phyloP scores from a whole-genome alignment of 2,888 invertebrate genomes.

The Bruchidius siliquastri region DNA sequence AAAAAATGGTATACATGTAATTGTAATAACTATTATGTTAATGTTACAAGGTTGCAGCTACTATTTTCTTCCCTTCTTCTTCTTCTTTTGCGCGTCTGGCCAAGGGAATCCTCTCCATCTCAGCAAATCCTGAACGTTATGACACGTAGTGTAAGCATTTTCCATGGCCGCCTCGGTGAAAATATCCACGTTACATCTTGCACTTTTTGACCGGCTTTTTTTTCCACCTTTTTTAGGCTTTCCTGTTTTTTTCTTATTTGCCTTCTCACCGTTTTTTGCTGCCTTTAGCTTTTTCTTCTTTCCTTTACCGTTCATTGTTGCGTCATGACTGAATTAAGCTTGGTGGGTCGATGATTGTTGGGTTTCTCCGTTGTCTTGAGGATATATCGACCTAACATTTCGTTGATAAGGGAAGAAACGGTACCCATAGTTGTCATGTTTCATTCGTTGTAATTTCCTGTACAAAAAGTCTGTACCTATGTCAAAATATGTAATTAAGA shows the following conservation, averaged over 20 bases:
- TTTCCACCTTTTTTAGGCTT: constrained; percentile 25
- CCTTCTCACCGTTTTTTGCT: constrained; percentile 24
- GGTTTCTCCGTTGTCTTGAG: background rate
- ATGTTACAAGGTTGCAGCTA: background rate
- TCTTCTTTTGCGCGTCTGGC: constrained; percentile 83
- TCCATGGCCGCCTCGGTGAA: constrained; percentile 89
- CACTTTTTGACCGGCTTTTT: constrained; percentile 44
- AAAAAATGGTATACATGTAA: no score
- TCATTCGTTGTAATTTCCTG: no score
- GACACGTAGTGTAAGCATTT: constrained; percentile 90
- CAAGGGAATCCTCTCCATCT: constrained; percentile 84
- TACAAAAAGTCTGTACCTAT: no score
- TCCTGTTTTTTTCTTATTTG: constrained; percentile 24
- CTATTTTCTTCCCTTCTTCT: constrained; percentile 69
- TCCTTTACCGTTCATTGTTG: constrained; percentile 25
- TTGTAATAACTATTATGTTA: no score
- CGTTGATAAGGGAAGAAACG: background rate
- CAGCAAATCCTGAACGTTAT: constrained; percentile 85
- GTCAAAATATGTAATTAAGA: no score
- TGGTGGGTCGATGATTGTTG: background rate
- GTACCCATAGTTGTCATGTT: no score
- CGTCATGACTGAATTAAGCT: background rate
- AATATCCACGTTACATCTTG: constrained; percentile 73
- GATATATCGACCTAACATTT: background rate
- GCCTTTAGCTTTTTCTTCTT: constrained; percentile 30